Conservation (phyloP, 30 jellyfish, hydroid and myxozoan species). For the Turritopsis dohrnii region DNA sequence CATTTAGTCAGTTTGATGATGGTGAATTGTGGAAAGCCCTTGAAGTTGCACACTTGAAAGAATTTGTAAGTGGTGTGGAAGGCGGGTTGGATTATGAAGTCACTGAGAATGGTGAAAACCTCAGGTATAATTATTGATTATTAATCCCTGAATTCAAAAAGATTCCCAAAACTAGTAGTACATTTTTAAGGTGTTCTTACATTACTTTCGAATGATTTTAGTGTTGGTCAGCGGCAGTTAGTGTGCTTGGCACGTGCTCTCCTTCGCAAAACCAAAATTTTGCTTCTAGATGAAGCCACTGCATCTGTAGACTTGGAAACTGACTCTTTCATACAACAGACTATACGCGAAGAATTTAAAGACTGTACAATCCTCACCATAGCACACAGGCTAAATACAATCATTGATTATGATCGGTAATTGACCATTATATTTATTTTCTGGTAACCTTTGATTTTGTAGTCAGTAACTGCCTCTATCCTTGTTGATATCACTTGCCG, state of each 20-base stretch:
- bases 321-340: conserved; percentile 84
- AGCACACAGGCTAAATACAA: conserved; percentile 97
- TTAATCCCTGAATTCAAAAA: too few species aligned
- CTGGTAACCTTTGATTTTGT: too few species aligned
- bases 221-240: conserved; percentile 98
- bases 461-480: too few species aligned
- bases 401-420: conserved; percentile 94
- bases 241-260: conserved; percentile 98
- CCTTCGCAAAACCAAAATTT: conserved; percentile 59
- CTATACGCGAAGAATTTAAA: conserved; percentile 76
- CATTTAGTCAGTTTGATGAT: conserved; percentile 63
- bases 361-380: conserved; percentile 80
- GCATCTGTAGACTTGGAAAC: conserved; percentile 97
- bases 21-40: conserved; percentile 85
- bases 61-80: conserved; percentile 38
- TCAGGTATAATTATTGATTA: conserved; percentile 51
- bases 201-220: conserved; percentile 1
- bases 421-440: too few species aligned
- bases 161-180: too few species aligned
- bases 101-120: conserved; percentile 91
- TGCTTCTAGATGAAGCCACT: conserved; percentile 97
- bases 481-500: too few species aligned
- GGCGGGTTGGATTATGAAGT: conserved; percentile 54
- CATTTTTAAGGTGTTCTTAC: too few species aligned
- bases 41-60: conserved; percentile 74